Evolutionary conservation across 2,888 invertebrate genomes (phyloP), one percentile per base, ranked within the genome.

Genomic region (Drosophila maculinotata): DNA sequence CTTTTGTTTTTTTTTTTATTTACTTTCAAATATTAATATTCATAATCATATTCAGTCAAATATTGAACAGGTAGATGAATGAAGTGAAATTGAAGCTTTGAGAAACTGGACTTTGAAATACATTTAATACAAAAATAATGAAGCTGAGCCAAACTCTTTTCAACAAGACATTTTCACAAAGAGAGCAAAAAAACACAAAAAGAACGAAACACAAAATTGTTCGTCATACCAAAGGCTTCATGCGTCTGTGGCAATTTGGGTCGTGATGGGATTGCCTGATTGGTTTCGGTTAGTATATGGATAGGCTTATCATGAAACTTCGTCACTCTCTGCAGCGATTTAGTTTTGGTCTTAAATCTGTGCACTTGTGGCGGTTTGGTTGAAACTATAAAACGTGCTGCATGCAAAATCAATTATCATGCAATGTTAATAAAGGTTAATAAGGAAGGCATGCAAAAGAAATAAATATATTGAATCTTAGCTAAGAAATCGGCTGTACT

Each of bases 401-500:
- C 41, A 56, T 45, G 45, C 54, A 47, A n/a, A n/a, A n/a, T n/a
- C n/a, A n/a, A n/a, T n/a, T n/a, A 41, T 20, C 52, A 49, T 39
- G 54, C 59, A 41, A 17, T n/a, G 33, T 72, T 64, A 63, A 52
- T 52, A 39, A 53, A 49, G 36, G 39, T 76, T 70, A 64, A 39
- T 56, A 38, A 30, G 10, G 2, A 12, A 8, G 8, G 5, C 63
- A 58, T 63, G 71, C 69, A 33, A n/a, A 23, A 14, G n/a, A 66
- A 17, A 36, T 6, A 14, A 35, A 7, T 15, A 26, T 15, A 30
- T 1, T 10, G 12, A 4, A 10, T 8, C 5, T n/a, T 4, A 17
- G 5, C 1, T 0, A 0, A 1, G 20, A 26, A 1, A 1, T 26
- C 1, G 1, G 97, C 20, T 20, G 20, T 70, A 93, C 95, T 95